Evolutionary conservation across 2,797 vertebrate genomes (phyloP).

Genomic region (Coranthus polyacanthus): DNA sequence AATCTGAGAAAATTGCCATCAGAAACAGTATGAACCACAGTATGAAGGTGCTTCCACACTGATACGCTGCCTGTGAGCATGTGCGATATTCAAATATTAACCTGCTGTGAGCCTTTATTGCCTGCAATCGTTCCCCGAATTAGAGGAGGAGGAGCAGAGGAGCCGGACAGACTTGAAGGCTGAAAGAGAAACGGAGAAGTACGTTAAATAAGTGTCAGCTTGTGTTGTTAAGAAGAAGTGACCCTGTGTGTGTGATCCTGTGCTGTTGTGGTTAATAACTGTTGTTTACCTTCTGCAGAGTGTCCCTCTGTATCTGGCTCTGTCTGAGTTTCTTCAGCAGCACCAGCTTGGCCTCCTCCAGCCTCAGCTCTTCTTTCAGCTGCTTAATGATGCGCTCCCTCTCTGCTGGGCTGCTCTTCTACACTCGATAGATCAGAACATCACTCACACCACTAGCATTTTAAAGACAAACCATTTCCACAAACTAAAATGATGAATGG

Average conservation of each 20-base stretch:
- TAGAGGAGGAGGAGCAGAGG: slow-evolving; percentile 90
- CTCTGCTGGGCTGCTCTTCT: slow-evolving; percentile 84
- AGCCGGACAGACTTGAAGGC: slow-evolving; percentile 85
- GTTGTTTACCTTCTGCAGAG: slow-evolving; percentile 88
- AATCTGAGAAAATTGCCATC: slow-evolving; percentile 76
- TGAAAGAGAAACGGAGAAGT: slow-evolving; percentile 29
- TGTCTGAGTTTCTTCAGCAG: slow-evolving; percentile 95
- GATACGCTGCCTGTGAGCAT: not conserved
- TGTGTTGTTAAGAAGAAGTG: not conserved
- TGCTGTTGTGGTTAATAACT: not conserved
- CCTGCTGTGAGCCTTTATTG: slow-evolving; percentile 91
- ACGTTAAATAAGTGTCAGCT: slow-evolving; percentile 5
- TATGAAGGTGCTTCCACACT: not conserved
- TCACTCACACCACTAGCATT: slow-evolving; percentile 29
- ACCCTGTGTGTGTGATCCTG: not conserved
- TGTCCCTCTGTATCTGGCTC: slow-evolving; percentile 94
- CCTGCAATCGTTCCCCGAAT: slow-evolving; percentile 89
- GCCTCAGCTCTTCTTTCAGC: slow-evolving; percentile 92
- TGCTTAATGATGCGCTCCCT: slow-evolving; percentile 91
- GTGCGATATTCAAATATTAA: slow-evolving; percentile 67
- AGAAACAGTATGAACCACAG: slow-evolving; percentile 8
- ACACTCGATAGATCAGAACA: slow-evolving; percentile 43
- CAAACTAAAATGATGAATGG: not conserved
- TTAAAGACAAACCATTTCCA: slow-evolving; percentile 6
- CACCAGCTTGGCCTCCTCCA: slow-evolving; percentile 96